Percentiles rank a stretch among this genome's conserved stretches.
phyloP scores from a whole-genome alignment of 2,888 invertebrate genomes.

The Liopterus haemorrhoidalis region DNA sequence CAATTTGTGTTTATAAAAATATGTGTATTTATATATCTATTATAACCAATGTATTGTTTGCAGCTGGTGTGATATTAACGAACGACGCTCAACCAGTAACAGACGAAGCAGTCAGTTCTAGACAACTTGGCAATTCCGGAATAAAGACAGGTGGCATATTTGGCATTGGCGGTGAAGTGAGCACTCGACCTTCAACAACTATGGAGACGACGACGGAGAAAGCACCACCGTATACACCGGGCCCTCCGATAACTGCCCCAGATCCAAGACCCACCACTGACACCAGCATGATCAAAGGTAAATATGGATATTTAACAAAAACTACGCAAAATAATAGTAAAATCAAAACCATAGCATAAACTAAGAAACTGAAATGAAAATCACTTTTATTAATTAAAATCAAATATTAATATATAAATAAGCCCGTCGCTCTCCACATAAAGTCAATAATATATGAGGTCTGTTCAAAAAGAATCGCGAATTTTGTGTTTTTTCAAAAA shows the following conservation, averaged over 20 bases:
- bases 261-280: slow-evolving; percentile 46
- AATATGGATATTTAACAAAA: too few species aligned
- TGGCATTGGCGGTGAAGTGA: slow-evolving; percentile 30
- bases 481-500: too few species aligned
- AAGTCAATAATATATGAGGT: too few species aligned
- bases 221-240: slow-evolving; percentile 39
- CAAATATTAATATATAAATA: too few species aligned
- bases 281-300: slow-evolving; percentile 52
- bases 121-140: slow-evolving; percentile 51
- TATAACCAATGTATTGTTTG: slow-evolving; percentile 35
- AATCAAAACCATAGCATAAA: too few species aligned
- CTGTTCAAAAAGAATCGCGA: too few species aligned
- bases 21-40: background rate
- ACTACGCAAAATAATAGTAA: too few species aligned
- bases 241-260: slow-evolving; percentile 40
- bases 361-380: too few species aligned
- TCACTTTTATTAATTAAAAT: too few species aligned
- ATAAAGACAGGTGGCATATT: slow-evolving; percentile 48
- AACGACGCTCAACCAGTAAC: slow-evolving; percentile 57
- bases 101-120: slow-evolving; percentile 53
- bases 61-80: slow-evolving; percentile 64
- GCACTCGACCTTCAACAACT: slow-evolving; percentile 27
- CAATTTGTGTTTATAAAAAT: background rate
- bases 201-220: slow-evolving; percentile 29
- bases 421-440: too few species aligned